Evolutionary conservation across 2,888 invertebrate species (phyloP).

Genomic region (Lamproptera curius): DNA sequence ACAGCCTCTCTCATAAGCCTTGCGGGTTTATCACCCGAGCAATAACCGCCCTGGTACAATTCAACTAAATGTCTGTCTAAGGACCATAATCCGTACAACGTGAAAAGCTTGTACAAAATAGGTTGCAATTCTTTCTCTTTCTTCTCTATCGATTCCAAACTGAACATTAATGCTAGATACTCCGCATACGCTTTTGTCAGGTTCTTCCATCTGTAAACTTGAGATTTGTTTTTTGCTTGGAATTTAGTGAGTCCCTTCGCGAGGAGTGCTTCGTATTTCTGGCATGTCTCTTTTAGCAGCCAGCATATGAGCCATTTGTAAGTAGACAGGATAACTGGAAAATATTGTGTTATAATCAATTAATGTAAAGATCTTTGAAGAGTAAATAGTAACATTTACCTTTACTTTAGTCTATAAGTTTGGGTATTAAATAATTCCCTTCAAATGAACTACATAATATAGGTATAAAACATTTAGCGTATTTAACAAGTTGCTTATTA

Average conservation of each 20-base stretch:
- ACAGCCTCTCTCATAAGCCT: conserved; percentile 82
- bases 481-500: too few relatives aligned
- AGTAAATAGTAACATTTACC: too few relatives aligned
- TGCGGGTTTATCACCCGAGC: conserved; percentile 73
- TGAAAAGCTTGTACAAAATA: conserved; percentile 68
- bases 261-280: conserved; percentile 76
- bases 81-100: conserved; percentile 61
- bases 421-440: too few relatives aligned
- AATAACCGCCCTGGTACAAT: conserved; percentile 84
- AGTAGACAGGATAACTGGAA: conserved; percentile 82
- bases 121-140: conserved; percentile 54
- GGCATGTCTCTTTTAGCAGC: conserved; percentile 83
- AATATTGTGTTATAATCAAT: not conserved
- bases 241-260: conserved; percentile 82
- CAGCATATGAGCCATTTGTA: conserved; percentile 93
- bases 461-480: too few relatives aligned
- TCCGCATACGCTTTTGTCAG: conserved; percentile 89
- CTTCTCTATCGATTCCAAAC: conserved; percentile 61
- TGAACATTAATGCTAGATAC: conserved; percentile 77
- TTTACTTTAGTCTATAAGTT: too few relatives aligned
- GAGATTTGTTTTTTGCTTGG: conserved; percentile 87
- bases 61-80: conserved; percentile 84
- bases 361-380: too few relatives aligned
- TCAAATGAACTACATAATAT: too few relatives aligned
- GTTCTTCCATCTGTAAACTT: conserved; percentile 88